A percentile compares a stretch with the other conserved stretches of the same genome.
Evolutionary conservation across 2,797 vertebrate species (phyloP).

Genomic region (Falco columbarius): DNA sequence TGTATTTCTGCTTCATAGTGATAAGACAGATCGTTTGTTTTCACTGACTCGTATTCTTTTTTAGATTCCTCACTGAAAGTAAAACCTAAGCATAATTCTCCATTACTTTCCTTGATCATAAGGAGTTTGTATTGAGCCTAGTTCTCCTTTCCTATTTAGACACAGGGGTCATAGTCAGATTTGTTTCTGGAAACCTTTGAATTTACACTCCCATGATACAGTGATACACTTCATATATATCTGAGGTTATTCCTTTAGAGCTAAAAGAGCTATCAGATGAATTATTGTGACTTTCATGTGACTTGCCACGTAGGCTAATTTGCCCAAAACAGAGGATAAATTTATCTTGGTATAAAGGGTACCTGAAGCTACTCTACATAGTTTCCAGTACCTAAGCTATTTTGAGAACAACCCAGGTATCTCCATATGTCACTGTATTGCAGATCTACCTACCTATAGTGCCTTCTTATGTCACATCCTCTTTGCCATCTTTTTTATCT

Average conservation of each 20-base stretch:
- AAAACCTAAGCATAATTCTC: background rate
- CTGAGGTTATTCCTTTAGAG: background rate
- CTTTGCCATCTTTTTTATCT: background rate
- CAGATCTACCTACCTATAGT: background rate
- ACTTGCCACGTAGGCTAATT: background rate
- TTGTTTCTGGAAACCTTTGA: background rate
- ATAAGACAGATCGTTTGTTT: background rate
- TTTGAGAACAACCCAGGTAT: background rate
- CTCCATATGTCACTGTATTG: background rate
- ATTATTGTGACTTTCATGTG: background rate
- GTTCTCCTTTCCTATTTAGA: background rate
- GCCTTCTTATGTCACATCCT: background rate
- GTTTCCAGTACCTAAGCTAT: background rate
- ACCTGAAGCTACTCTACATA: background rate
- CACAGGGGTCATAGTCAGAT: background rate
- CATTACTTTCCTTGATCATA: background rate
- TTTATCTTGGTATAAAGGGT: background rate
- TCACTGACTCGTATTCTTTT: background rate
- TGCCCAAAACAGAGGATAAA: background rate
- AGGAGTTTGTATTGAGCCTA: background rate
- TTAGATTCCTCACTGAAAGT: background rate
- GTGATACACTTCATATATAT: background rate
- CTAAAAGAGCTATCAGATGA: background rate
- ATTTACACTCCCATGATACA: background rate
- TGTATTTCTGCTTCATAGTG: background rate